Evolutionary conservation across 2,113 vertebrate genomes (phyloP), one percentile per base, ranked within the genome.

Genomic region (Tachysurus vachellii): DNA sequence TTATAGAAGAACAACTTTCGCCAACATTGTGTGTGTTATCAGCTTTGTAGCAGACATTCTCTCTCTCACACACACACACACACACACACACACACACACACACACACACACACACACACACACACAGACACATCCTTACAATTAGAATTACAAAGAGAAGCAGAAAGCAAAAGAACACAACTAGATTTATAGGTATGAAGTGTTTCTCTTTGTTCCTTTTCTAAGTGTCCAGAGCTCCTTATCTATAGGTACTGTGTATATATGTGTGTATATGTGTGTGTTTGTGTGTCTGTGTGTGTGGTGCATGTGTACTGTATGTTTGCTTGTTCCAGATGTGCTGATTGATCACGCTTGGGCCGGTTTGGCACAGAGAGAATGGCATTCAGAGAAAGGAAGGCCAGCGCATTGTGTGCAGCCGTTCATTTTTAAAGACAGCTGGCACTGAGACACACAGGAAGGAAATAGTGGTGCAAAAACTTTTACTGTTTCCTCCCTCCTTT

Each of bases 401-500:
- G 87, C 26, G 81, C 44, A 86, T 90, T 88, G 85, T 90, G 89
- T 86, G 87, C 59, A 88, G 87, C 47, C 68, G 82, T 85, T 80
- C 84, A 88, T 86, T 90, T 90, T 88, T 91, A 88, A 89, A 88
- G 88, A 88, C 88, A 89, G 88, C 87, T 91, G 90, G 90, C 88
- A 89, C 71, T 68, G 84, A 88, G 59, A 89, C 79, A 84, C 62
- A 76, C 77, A 88, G 90, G 85, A 88, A 91, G 90, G 85, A 91
- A 87, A 91, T 88, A 87, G 76, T 85, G 88, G 53, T 42, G 87
- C 86, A 88, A 82, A 81, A 91, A 89, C 86, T 88, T 87, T 86
- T 89, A 89, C 81, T 86, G 76, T 89, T 89, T 88, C 87, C 86
- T 82, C 81, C 71, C 88, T 70, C 84, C 62, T 86, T 84, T 70